Evolutionary conservation across 2,113 vertebrate genomes (phyloP).

Genomic region (Lepisosteus osseus): DNA sequence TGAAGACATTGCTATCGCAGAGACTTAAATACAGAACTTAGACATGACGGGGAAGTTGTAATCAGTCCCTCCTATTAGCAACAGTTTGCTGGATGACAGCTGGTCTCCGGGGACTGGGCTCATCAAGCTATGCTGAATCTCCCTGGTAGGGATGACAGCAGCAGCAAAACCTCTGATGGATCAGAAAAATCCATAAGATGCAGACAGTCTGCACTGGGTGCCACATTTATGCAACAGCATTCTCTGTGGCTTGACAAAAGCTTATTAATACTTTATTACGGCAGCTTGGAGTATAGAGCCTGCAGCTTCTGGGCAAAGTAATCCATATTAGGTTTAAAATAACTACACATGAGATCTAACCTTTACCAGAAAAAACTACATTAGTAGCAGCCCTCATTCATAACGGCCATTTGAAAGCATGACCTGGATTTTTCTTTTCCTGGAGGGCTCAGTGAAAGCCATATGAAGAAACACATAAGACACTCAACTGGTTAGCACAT

Average conservation of each 20-base stretch:
- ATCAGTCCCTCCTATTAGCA: slow-evolving; percentile 64
- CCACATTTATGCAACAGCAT: not conserved
- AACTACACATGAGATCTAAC: slow-evolving; percentile 75
- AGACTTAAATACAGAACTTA: slow-evolving; percentile 7
- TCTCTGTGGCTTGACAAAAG: slow-evolving; percentile 1
- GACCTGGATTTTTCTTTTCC: slow-evolving; percentile 73
- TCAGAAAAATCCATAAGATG: slow-evolving; percentile 29
- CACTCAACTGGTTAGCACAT: slow-evolving; percentile 62
- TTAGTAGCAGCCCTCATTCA: slow-evolving; percentile 67
- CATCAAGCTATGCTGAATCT: slow-evolving; percentile 51
- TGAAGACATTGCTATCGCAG: not conserved
- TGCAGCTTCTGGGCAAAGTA: slow-evolving; percentile 67
- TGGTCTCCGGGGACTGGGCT: slow-evolving; percentile 52
- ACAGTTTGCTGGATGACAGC: slow-evolving; percentile 59
- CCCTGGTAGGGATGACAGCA: slow-evolving; percentile 40
- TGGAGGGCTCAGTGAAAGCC: slow-evolving; percentile 64
- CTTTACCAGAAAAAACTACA: slow-evolving; percentile 74
- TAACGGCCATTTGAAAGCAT: slow-evolving; percentile 57
- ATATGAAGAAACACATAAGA: slow-evolving; percentile 55
- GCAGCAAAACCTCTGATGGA: slow-evolving; percentile 30
- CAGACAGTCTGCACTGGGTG: slow-evolving; percentile 12
- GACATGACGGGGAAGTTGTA: slow-evolving; percentile 57
- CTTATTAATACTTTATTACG: not conserved
- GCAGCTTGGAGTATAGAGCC: slow-evolving; percentile 45
- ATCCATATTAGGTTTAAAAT: slow-evolving; percentile 77